A percentile compares a stretch with the other conserved stretches of the same genome.
These are phyloP conservation scores for Crocuta crocuta DNA, from an alignment of 2,113 vertebrate genomes.

Conservation along the genomic window DNA sequence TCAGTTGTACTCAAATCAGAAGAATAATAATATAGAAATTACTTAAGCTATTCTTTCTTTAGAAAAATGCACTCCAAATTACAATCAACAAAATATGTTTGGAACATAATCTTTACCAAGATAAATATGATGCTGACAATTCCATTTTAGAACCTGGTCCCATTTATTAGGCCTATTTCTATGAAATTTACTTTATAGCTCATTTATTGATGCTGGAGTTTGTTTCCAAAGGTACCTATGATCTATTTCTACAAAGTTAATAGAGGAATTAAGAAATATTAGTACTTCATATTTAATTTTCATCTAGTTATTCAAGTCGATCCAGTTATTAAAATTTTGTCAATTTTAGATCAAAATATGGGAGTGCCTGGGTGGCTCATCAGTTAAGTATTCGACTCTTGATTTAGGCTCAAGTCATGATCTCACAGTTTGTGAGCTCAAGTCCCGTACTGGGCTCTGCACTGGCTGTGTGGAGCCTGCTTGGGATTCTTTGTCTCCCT, in stretches of 20 bases:
- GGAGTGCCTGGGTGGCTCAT: no score
- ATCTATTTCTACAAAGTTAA: background rate
- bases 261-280: background rate
- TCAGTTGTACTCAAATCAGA: background rate
- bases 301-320: background rate
- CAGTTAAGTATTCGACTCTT: no score
- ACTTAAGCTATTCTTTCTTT: background rate
- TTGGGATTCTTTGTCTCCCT: no score
- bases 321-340: background rate
- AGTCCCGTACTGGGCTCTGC: no score
- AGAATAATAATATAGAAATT: background rate
- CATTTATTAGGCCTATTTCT: background rate
- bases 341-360: background rate
- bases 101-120: background rate
- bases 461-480: no score
- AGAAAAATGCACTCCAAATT: conserved; percentile 7
- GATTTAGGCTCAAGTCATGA: no score
- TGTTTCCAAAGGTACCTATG: background rate
- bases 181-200: background rate
- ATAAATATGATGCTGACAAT: background rate
- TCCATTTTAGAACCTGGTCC: background rate
- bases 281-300: background rate
- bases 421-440: no score
- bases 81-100: background rate
- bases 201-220: background rate